Percentiles rank a stretch among this genome's conserved stretches.
Conservation (phyloP, 2,888 invertebrate genomes). For the Operophtera brumata region DNA sequence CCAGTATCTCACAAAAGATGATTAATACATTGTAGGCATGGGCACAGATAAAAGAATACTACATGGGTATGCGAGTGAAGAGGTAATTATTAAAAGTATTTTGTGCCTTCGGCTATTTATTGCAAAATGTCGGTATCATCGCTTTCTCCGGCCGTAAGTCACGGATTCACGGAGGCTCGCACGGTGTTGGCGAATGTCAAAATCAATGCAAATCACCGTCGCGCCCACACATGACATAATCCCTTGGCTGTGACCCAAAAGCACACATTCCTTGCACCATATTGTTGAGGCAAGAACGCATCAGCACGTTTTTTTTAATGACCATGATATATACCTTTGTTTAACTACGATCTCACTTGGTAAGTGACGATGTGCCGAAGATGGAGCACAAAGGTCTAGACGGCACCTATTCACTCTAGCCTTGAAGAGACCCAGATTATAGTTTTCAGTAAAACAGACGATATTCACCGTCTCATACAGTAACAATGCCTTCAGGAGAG, state of each 20-base stretch:
- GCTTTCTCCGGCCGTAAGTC: constrained; percentile 59
- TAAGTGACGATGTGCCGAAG: too few species aligned
- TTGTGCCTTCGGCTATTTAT: constrained; percentile 39
- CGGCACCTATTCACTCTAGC: too few species aligned
- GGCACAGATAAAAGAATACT: too few species aligned
- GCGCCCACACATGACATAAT: constrained; percentile 51
- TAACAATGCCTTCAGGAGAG: too few species aligned
- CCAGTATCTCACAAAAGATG: constrained; percentile 12
- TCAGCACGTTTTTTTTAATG: too few species aligned
- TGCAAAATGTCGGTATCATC: constrained; percentile 43
- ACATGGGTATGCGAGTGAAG: constrained; percentile 21
- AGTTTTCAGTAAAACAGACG: too few species aligned
- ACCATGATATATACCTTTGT: too few species aligned
- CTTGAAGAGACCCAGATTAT: too few species aligned
- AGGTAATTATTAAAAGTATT: constrained; percentile 38
- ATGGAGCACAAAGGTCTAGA: too few species aligned
- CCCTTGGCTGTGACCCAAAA: constrained; percentile 37
- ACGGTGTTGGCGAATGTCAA: constrained; percentile 46
- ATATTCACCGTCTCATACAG: too few species aligned
- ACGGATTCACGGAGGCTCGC: constrained; percentile 50
- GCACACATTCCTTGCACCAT: constrained; percentile 18
- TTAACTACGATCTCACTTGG: too few species aligned
- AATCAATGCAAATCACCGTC: constrained; percentile 52
- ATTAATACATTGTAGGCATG: constrained; percentile 21
- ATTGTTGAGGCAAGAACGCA: not conserved